Evolutionary conservation across 2,888 invertebrate genomes (phyloP).

Genomic region (Tetranychus piercei): DNA sequence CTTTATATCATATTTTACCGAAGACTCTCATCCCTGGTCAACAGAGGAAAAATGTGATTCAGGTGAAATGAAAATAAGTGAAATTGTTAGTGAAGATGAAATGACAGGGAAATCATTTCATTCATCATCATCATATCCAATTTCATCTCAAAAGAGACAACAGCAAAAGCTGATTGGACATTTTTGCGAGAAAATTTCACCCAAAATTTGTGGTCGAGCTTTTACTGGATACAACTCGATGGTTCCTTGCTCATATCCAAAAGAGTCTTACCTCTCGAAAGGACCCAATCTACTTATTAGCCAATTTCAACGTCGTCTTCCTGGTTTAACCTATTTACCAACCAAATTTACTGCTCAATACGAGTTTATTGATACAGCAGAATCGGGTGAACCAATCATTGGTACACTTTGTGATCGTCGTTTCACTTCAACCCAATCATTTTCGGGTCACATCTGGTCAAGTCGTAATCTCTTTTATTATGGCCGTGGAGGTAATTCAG

Average conservation of each 20-base stretch:
- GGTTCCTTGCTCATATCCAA: constrained; percentile 29
- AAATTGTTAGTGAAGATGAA: constrained; percentile 8
- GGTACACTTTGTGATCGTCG: constrained; percentile 23
- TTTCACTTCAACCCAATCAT: constrained; percentile 23
- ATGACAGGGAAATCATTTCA: not conserved
- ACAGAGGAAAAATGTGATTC: constrained; percentile 23
- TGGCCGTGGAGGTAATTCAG: constrained; percentile 57
- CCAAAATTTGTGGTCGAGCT: constrained; percentile 28
- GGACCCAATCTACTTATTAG: constrained; percentile 55
- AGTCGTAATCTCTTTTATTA: constrained; percentile 62
- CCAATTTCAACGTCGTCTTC: constrained; percentile 55
- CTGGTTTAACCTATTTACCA: constrained; percentile 47
- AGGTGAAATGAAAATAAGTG: constrained; percentile 25
- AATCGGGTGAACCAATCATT: constrained; percentile 27
- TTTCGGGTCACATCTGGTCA: constrained; percentile 47
- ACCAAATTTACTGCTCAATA: constrained; percentile 57
- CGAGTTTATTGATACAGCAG: constrained; percentile 51
- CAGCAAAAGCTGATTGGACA: constrained; percentile 10
- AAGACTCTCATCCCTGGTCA: constrained; percentile 34
- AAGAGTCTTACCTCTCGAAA: constrained; percentile 58
- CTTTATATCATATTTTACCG: constrained; percentile 63
- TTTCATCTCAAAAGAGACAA: constrained; percentile 29
- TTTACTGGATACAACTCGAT: constrained; percentile 27
- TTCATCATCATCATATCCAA: not conserved
- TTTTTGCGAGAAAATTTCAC: constrained; percentile 29